Evolutionary conservation across 2,113 vertebrate species (phyloP), one percentile per base, ranked within the genome.

Genomic region (Oophaga pumilio): DNA sequence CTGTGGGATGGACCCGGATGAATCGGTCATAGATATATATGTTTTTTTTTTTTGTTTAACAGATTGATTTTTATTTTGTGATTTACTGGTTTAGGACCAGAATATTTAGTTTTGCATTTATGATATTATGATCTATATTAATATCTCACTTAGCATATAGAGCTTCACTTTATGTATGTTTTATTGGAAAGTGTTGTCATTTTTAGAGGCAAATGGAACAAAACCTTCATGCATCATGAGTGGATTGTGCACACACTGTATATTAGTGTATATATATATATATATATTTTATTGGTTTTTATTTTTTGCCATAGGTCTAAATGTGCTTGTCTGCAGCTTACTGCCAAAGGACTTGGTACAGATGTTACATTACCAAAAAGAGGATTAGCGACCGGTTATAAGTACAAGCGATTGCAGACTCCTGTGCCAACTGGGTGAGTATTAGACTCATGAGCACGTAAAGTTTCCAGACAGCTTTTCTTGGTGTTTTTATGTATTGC

Each of bases 301-400:
- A 20, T 76, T 10, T 1, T 76, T 9, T 76, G 8, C 26, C 12
- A 9, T 66, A 96, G 95, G 91, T 64, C 86, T 81, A 93, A 90
- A 91, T 99, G 98, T 88, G 89, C 95, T 7, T 99, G 97, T 84
- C 80, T 96, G 52, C 93, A 93, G n/a, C 90, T 95, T 86, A 96
- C 96, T 9, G 89, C 90, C 68, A 93, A 89, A 81, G 92, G 88
- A 13, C 89, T 90, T 60, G 85, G 57, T 60, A 89, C 90, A 90
- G 86, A 8, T 88, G 87, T 76, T 68, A 17, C 64, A 0, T 89
- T 86, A 83, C 53, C 83, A 84, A 89, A 12, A 88, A 85, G 64
- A 82, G 90, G 88, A 89, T 43, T 60, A 33, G 60, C 60, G 33
- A 0, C 0, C 77, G 93, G 93, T 33, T 99, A 99, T 91, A 89